phyloP scores from a whole-genome alignment of 2,113 vertebrate species.

The Gymnorhina tibicen region DNA sequence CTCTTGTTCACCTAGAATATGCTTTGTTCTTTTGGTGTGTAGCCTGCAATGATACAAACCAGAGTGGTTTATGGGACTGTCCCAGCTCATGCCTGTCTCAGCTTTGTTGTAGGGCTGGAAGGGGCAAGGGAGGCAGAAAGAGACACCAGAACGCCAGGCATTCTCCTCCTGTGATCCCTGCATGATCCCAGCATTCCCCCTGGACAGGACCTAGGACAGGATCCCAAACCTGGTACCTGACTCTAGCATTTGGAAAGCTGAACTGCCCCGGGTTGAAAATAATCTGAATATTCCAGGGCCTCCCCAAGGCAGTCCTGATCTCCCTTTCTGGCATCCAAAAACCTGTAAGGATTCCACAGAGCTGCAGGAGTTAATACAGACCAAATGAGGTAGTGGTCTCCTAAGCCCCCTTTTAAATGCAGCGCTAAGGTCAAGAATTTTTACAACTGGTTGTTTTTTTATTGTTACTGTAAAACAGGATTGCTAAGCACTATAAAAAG shows the following conservation, averaged over 20 bases:
- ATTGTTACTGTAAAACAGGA: constrained; percentile 61
- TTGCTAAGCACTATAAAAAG: constrained; percentile 50
- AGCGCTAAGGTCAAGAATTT: constrained; percentile 18
- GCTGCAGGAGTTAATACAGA: not conserved
- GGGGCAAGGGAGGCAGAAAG: not conserved
- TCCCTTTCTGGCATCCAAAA: not conserved
- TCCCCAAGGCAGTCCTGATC: not conserved
- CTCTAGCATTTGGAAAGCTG: not conserved
- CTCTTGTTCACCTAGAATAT: not conserved
- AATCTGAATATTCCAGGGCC: not conserved
- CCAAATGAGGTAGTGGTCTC: not conserved
- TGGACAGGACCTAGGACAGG: no score
- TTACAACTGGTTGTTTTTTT: constrained; percentile 43
- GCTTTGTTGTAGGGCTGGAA: not conserved
- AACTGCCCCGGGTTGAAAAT: fast-evolving
- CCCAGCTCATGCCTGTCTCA: not conserved
- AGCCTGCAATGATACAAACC: not conserved
- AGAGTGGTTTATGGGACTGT: not conserved
- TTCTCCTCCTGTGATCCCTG: not conserved
- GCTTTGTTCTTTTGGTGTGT: fast-evolving
- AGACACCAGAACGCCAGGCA: not conserved
- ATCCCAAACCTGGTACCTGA: not conserved
- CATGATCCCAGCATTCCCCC: not conserved
- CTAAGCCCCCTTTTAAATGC: not conserved
- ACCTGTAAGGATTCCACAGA: not conserved